Base-by-base conservation (phyloP, 2,113 vertebrate species). In the Dasypus novemcinctus region DNA sequence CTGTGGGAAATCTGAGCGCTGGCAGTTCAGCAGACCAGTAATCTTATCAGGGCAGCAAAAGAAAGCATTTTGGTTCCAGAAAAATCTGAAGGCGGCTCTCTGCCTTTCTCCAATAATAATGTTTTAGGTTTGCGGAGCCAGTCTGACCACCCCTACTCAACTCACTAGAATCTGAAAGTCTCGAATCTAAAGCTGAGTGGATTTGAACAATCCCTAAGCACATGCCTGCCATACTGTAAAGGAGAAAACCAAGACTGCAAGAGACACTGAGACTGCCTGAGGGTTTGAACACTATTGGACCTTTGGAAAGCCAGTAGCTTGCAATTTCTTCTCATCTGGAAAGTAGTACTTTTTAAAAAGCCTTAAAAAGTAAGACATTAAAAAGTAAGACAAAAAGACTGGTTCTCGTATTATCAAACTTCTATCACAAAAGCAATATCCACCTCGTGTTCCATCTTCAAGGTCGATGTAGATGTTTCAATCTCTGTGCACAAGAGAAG, bases 21-120 rank as follows among this genome's bases (percentile, higher is more conserved):
- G 90, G 96, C 15, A 0, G 82, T 89, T 84, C 94, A 43, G 92
- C 78, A 10, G 75, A 75, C 21, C 4, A 0, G 64, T 96, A 94
- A 96, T 97, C 97, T 98, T 97, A 97, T 97, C 96, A 76, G 96
- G 80, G 86, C 88, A 13, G 10, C 78, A 20, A 61, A 76, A 82
- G 85, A 95, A 94, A 78, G 95, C 78, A 20, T 95, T 92, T 75
- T 3, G 11, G 46, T 84, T 96, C 88, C 97, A 83, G 96, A 91
- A 79, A 86, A 96, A 81, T 95, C 79, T n/a, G 21, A 66, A 88
- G 90, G 52, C 87, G 18, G 66, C 29, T 33, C 69, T 41, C 96
- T 69, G 95, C 96, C 84, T 86, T 69, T 80, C 85, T 87, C 78
- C 74, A 52, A 36, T 23, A 57, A 84, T 59, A 96, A 76, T 15